Percentiles rank a stretch among this genome's conserved stretches.
phyloP scores from a whole-genome alignment of 2,113 vertebrate genomes.

The Taxidea taxus region DNA sequence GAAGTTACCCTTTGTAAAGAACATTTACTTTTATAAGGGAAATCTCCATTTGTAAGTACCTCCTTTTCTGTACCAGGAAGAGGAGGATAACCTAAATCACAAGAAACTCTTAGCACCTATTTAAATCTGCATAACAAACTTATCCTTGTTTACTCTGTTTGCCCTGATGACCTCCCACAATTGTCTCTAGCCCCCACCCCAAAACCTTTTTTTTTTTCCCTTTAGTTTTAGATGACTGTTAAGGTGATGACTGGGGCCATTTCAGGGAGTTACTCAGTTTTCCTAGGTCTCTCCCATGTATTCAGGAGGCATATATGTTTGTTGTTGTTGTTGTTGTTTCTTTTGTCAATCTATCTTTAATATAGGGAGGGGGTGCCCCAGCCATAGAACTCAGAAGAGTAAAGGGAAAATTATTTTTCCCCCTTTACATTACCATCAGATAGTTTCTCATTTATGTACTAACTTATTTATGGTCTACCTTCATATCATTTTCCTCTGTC shows the following conservation, averaged over 20 bases:
- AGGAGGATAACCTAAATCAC: neutral
- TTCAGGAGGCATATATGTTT: neutral
- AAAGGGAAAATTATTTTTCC: neutral
- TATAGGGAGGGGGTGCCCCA: neutral
- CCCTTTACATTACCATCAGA: neutral
- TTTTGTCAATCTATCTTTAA: neutral
- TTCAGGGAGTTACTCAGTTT: neutral
- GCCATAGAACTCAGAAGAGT: neutral
- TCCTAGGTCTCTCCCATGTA: neutral
- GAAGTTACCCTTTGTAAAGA: neutral
- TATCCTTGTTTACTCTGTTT: neutral
- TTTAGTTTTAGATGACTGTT: neutral
- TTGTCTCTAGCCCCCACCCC: neutral
- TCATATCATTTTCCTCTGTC: neutral
- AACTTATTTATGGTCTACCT: neutral
- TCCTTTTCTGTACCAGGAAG: neutral
- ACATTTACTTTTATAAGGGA: neutral
- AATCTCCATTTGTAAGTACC: neutral
- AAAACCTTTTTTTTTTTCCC: neutral
- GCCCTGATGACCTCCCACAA: neutral
- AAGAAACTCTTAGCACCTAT: neutral
- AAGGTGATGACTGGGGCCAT: neutral
- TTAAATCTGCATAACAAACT: neutral
- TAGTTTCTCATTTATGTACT: neutral
- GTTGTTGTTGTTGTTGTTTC: neutral